Percentiles rank a stretch among this genome's conserved stretches.
These are phyloP conservation scores for Hydrochoerus hydrochaeris DNA, from an alignment of 2,113 vertebrate genomes.

Conservation along the genomic window DNA sequence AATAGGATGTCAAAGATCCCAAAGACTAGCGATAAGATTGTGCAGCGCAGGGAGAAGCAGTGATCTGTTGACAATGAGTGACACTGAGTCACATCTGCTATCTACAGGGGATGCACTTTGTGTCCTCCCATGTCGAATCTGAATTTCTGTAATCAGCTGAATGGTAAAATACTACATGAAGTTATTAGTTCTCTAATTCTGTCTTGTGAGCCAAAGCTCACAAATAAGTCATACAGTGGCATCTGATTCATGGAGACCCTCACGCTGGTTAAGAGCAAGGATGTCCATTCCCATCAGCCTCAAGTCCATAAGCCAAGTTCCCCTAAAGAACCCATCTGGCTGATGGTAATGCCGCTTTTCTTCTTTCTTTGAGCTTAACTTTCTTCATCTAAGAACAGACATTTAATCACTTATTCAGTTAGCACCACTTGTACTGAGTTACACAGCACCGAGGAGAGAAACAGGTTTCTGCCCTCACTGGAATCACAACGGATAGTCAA, in stretches of 20 bases:
- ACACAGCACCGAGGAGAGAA: background rate
- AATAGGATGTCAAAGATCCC: background rate
- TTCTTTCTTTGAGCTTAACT: background rate
- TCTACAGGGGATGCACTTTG: background rate
- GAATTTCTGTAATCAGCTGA: background rate
- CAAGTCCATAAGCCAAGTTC: background rate
- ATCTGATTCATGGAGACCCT: background rate
- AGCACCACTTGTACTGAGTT: background rate
- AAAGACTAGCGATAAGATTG: background rate
- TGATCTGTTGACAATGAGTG: too few relatives aligned
- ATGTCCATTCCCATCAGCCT: background rate
- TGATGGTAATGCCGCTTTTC: background rate
- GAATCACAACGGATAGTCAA: background rate
- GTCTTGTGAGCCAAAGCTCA: background rate
- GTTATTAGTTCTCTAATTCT: background rate
- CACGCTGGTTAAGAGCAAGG: background rate
- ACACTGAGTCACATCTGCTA: rapidly evolving
- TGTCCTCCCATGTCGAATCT: background rate
- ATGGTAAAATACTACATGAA: background rate
- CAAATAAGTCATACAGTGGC: background rate
- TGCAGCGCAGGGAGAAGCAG: background rate
- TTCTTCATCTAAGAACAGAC: background rate
- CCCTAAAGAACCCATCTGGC: background rate
- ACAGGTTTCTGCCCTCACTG: background rate
- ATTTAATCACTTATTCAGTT: background rate